Evolutionary conservation across 2,797 vertebrate genomes (phyloP).

Genomic region (Paramormyrops hopkinsi): DNA sequence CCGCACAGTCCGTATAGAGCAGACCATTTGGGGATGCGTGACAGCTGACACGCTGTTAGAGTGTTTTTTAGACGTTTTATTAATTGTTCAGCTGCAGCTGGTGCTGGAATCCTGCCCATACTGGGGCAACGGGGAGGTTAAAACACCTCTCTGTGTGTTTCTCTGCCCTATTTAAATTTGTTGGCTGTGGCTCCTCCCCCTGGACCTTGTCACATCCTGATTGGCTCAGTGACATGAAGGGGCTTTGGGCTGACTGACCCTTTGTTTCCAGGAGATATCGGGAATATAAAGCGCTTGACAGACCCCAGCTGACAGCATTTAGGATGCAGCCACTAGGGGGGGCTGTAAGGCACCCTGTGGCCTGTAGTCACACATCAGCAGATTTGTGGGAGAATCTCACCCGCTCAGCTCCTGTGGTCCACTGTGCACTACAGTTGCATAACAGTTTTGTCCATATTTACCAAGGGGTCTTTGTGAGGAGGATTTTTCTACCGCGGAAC

Average conservation of each 20-base stretch:
- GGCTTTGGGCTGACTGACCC: not conserved
- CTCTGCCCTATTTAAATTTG: not conserved
- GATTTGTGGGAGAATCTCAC: not conserved
- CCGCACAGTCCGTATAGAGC: not conserved
- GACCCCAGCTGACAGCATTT: not conserved
- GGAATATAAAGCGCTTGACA: not conserved
- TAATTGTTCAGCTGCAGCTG: not conserved
- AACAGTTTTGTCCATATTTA: not conserved
- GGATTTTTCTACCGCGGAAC: not conserved
- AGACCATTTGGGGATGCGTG: not conserved
- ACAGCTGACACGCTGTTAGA: not conserved
- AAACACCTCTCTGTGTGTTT: not conserved
- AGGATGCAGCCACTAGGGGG: not conserved
- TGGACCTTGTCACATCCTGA: not conserved
- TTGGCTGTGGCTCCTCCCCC: not conserved
- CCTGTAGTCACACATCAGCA: not conserved
- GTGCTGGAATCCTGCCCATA: not conserved
- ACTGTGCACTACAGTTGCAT: not conserved
- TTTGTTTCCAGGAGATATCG: not conserved
- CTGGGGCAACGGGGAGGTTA: not conserved
- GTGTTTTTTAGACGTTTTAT: not conserved
- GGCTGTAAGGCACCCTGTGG: not conserved
- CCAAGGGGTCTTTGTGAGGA: not conserved
- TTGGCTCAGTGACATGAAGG: slow-evolving; percentile 4
- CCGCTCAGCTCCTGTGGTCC: not conserved